Evolutionary conservation across 2,797 vertebrate species (phyloP), one percentile per base, ranked within the genome.

Genomic region (Salmo trutta): DNA sequence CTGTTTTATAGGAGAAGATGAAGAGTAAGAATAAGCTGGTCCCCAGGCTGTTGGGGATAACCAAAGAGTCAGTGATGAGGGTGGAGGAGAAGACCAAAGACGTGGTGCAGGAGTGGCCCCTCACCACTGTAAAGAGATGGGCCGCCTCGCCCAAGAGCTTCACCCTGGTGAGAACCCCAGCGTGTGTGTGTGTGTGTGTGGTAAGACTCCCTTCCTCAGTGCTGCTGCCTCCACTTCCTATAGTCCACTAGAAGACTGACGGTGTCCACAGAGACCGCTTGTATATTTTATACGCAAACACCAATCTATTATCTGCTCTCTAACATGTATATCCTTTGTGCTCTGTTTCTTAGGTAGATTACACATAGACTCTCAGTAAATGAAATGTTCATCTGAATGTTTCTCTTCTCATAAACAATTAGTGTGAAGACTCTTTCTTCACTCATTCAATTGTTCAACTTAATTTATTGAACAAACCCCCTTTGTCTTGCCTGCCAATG

Each of bases 81-180:
- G 97, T 99, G 90, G 98, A 99, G 0, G 98, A 99, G 91, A 97
- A 95, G 91, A 99, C 96, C 89, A 99, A 99, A 93, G 98, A 99
- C 0, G 98, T 99, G 87, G 88, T 99, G 72, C 98, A 99, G 90
- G 98, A 99, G 79, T 99, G 98, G 98, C 97, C 98, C 0, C 95
- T 99, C 17, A 99, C 98, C 67, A 99, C 98, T 0, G 98, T 99
- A 74, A 99, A 99, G 92, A 97, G 98, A 91, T 99, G 98, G 98
- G 98, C 98, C 0, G 98, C 98, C 1, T 99, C 98, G 0, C 98
- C 98, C 54, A 99, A 99, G 92, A 99, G 98, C 92, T 99, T 99
- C 91, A 99, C 98, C 8, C 92, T 99, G 97, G 98, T 99, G 96
- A 86, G 85, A 33, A 14, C 10, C 66, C 54, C 3, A 21, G 41